Evolutionary conservation across 1,140 invertebrate genomes (phyloP).

Genomic region (Acromyrmex charruanus): DNA sequence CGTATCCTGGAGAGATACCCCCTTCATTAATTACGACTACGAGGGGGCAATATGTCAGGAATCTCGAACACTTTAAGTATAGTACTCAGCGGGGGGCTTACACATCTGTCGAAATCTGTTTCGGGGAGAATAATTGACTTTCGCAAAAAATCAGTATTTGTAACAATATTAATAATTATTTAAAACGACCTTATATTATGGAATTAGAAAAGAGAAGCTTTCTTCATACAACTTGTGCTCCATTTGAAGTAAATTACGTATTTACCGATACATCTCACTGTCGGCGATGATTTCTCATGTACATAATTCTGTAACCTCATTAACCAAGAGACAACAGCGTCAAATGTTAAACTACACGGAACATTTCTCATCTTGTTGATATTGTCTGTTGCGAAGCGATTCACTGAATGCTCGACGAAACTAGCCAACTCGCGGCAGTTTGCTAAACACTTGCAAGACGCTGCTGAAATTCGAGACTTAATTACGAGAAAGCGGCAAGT

Average conservation of each 20-base stretch:
- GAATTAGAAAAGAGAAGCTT: not conserved
- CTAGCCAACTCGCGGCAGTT: constrained; percentile 57
- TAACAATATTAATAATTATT: not conserved
- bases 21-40: constrained; percentile 72
- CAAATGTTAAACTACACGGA: constrained; percentile 35
- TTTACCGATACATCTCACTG: not conserved
- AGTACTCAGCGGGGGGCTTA: constrained; percentile 47
- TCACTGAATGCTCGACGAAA: constrained; percentile 30
- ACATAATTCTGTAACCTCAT: constrained; percentile 36
- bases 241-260: not conserved
- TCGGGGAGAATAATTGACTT: constrained; percentile 60
- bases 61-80: constrained; percentile 66
- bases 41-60: constrained; percentile 74
- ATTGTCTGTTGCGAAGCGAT: constrained; percentile 32
- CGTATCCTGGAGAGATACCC: constrained; percentile 49
- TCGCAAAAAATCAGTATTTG: constrained; percentile 58
- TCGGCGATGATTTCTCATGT: not conserved
- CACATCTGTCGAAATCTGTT: constrained; percentile 64
- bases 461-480: constrained; percentile 60
- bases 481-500: constrained; percentile 66
- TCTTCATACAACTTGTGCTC: not conserved
- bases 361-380: constrained; percentile 55
- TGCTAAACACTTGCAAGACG: constrained; percentile 66
- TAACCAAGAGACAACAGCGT: constrained; percentile 14
- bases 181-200: not conserved